Evolutionary conservation across 2,797 vertebrate species (phyloP).

Genomic region (Lates japonicus): DNA sequence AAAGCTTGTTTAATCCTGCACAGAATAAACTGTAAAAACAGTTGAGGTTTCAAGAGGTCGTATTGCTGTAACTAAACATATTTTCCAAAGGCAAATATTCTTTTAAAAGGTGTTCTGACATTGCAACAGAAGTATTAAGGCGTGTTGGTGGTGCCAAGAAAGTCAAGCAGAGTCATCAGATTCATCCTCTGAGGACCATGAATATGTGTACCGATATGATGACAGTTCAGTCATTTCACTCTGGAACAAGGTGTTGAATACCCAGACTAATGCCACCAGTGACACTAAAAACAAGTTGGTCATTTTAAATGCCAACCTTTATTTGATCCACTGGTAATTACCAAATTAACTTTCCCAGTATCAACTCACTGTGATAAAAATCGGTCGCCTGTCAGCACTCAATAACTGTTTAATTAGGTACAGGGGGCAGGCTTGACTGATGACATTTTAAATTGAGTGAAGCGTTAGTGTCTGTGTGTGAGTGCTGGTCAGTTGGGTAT

Average conservation of each 20-base stretch:
- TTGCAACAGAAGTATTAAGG: background rate
- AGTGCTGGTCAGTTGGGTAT: slow-evolving; percentile 35
- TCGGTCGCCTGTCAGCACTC: slow-evolving; percentile 29
- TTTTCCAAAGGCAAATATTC: background rate
- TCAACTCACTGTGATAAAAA: slow-evolving; percentile 31
- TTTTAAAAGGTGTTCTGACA: background rate
- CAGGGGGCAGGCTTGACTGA: slow-evolving; percentile 32
- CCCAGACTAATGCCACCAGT: background rate
- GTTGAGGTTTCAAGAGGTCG: background rate
- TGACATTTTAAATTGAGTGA: slow-evolving; percentile 42
- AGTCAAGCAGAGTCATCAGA: background rate
- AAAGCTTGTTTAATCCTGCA: background rate
- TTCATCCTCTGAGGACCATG: background rate
- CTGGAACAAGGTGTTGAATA: background rate
- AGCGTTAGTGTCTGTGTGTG: slow-evolving; percentile 15
- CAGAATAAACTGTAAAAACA: background rate
- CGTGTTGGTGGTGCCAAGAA: background rate
- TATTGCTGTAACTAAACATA: background rate
- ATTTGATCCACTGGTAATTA: slow-evolving; percentile 47
- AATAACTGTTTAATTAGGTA: slow-evolving; percentile 54
- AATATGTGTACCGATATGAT: background rate
- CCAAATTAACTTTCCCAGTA: slow-evolving; percentile 47
- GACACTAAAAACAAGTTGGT: background rate
- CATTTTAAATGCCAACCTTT: slow-evolving; percentile 40
- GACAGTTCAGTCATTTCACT: background rate